These are phyloP conservation scores for Stylophora pistillata DNA, from an alignment of 64 coral and sea anemone genomes.

Conservation along the genomic window DNA sequence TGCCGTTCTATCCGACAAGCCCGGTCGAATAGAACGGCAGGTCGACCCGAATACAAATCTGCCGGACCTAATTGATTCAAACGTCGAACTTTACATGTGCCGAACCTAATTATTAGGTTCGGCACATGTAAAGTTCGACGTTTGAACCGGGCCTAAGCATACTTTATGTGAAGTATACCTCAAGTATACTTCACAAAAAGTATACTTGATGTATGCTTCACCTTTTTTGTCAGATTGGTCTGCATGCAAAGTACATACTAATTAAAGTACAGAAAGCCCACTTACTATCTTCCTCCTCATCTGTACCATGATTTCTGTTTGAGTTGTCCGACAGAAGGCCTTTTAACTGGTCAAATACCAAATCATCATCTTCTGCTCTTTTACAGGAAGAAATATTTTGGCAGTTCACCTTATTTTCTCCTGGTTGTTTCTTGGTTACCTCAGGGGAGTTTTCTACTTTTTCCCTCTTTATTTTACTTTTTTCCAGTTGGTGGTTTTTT, in stretches of 20 bases:
- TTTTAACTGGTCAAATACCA: slow-evolving; percentile 15
- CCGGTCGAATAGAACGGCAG: too few species aligned
- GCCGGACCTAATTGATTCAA: too few species aligned
- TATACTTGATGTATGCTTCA: slow-evolving; percentile 9
- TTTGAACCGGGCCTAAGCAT: slow-evolving; percentile 41
- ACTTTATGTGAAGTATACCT: slow-evolving; percentile 29
- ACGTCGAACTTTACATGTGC: too few species aligned
- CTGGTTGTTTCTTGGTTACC: not conserved
- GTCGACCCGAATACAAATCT: too few species aligned
- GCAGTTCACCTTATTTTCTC: not conserved
- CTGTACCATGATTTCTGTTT: slow-evolving; percentile 1
- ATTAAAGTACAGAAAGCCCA: slow-evolving; percentile 17
- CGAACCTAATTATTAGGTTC: slow-evolving; percentile 69
- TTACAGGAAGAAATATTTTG: too few species aligned
- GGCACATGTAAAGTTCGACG: slow-evolving; percentile 65
- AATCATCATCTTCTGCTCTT: not conserved
- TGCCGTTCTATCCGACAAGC: too few species aligned
- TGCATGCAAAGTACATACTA: too few species aligned
- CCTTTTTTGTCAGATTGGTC: not conserved
- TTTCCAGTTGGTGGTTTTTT: not conserved
- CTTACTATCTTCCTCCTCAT: slow-evolving; percentile 1
- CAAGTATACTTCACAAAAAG: too few species aligned
- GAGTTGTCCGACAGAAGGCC: not conserved
- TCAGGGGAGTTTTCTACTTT: too few species aligned
- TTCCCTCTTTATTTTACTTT: too few species aligned